Base-by-base conservation (phyloP, 2,113 vertebrate genomes). In the Plotosus lineatus region DNA sequence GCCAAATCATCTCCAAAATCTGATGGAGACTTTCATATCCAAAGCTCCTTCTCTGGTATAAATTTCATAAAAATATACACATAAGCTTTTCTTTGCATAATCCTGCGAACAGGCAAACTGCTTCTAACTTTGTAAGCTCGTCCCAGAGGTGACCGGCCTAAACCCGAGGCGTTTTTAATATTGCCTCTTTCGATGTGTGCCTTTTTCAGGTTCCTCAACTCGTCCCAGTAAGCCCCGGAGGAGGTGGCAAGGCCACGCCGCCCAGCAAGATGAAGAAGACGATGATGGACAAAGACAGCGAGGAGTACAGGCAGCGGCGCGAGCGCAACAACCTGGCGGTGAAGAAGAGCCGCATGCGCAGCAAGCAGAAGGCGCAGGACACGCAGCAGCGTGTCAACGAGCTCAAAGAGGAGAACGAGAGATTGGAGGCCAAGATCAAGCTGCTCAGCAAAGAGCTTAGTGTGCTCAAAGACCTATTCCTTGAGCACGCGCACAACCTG, bases 311-410 rank as follows among this genome's bases (percentile, higher is more conserved):
- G 0, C 94, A 96, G 87, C 94, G 98, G 19, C 90, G 98, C 15
- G 97, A 99, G 75, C 92, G 97, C 48, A 99, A 99, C 94, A 99
- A 99, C 92, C 94, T 99, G 94, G 97, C 98, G 0, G 97, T 99
- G 88, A 99, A 98, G 85, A 99, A 99, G 92, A 99, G 97, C 89
- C 94, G 97, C 11, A 94, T 97, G 95, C 96, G 97, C 89, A 98
- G 96, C 92, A 99, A 99, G 85, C 97, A 99, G 92, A 99, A 99
- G 85, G 97, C 98, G 0, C 95, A 96, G 88, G 98, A 99, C 87
- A 99, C 97, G 0, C 93, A 98, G 91, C 96, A 98, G 61, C 92
- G 96, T 2, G 98, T 99, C 77, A 97, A 98, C 86, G 97, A 99
- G 94, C 95, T 99, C 26, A 99, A 98, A 85, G 97, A 99, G 88